Evolutionary conservation across 1,140 invertebrate genomes (phyloP), one percentile per base, ranked within the genome.

Genomic region (Brevipalpus yothersi): DNA sequence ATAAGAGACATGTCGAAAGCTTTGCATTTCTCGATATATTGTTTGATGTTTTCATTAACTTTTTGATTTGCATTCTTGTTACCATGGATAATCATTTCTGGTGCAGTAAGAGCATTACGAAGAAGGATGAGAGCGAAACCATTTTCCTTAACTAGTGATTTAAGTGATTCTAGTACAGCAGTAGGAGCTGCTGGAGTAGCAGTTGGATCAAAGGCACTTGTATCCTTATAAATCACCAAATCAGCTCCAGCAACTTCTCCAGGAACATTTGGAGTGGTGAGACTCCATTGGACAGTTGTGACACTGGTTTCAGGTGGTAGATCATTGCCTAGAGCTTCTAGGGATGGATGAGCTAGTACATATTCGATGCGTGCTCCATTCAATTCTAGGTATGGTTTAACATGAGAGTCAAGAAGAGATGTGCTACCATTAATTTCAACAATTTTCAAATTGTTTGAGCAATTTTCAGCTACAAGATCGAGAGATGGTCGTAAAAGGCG

Each of bases 91-190:
- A 68, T 64, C 19, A 56, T 59, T 58, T 70, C 66, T 19, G 71
- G 58, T 12, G 66, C 64, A 49, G 70, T 75, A 21, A 80, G 70
- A 13, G 72, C 71, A 10, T 73, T 74, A 9, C 76, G 75, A 72
- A 89, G 84, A 68, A 87, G 79, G 9, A 86, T 70, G 45, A 93
- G 71, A 1, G 88, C 62, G 67, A 89, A 84, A 17, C 87, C 86
- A 51, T 78, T 77, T 0, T 77, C 68, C 62, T 77, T 80, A 2
- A 91, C 67, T 40, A 80, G 76, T 15, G 69, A 70, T 8, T 23
- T 21, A 1, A 64, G 60, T 40, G 67, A 67, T 49, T 66, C 51
- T 8, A 77, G 63, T 12, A 67, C 66, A 21, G 64, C 60, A 13
- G 60, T 58, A 15, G 73, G 65, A 58, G 74, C 65, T 42, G 65